Evolutionary conservation across 2,888 invertebrate genomes (phyloP), one percentile per base, ranked within the genome.

Genomic region (Sussaba pulchella): DNA sequence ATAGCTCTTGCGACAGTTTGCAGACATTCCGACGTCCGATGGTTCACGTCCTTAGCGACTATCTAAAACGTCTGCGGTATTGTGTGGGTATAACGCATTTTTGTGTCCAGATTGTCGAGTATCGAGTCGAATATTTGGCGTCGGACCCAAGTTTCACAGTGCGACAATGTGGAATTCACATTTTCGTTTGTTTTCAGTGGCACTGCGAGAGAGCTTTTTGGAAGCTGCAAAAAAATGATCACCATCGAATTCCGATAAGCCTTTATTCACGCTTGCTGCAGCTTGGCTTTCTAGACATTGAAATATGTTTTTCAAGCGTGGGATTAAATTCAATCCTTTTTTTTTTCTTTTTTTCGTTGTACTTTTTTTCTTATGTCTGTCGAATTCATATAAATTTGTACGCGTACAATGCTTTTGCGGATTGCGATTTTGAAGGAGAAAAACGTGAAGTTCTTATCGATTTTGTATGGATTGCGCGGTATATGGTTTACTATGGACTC

Each of bases 1-100:
- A 39, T 67, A 67, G 36, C 36, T 67, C 36, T n/a, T 2, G 6
- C 14, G 36, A 67, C 50, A 50, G 50, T 17, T 67, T 39, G 52
- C 39, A 45, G 50, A 52, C 45, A 67, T 67, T 50, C 66, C 50
- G 10, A 50, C 21, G 39, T 39, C 50, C 52, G 36, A 50, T 21
- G 3, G 36, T 36, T 67, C 21, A 19, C 66, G 39, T 21, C 50
- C 17, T 31, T 31, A 31, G 31, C 6, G 9, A 52, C 50, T 19
- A 26, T 39, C 31, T 21, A 19, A n/a, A 10, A 12, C 12, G n/a
- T n/a, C n/a, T n/a, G n/a, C 39, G 19, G 50, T 52, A 39, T 52
- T 52, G 14, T 52, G 21, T 39, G 52, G 31, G 17, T n/a, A n/a
- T n/a, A n/a, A 47, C 19, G 36, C 26, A 5, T 52, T 24, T 52